Evolutionary conservation across 2,888 invertebrate species (phyloP), one percentile per base, ranked within the genome.

Genomic region (Proisotoma minuta): DNA sequence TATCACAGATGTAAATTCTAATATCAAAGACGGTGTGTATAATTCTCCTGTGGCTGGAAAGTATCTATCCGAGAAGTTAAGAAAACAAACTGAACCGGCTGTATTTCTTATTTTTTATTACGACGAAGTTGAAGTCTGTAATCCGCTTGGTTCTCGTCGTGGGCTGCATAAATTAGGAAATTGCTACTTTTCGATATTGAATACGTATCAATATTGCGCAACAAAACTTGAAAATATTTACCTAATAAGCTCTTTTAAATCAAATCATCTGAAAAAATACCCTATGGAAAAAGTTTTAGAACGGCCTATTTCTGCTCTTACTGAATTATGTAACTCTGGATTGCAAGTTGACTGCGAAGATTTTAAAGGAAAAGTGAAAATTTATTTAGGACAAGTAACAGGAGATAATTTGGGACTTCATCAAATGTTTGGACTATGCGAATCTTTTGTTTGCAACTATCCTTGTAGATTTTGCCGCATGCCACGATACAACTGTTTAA

Each of bases 341-440:
- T 26, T 57, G 26, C 22, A 23, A 2, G 47, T 26, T n/a, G 20
- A 28, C 10, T 43, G 57, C 27, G 26, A 29, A 23, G 23, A 8
- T 8, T 34, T 10, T 15, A 54, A 1, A 18, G 60, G 24, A 18
- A 29, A 49, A 24, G 23, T 56, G 4, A 28, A 49, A 34, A 39
- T 60, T 27, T 23, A 12, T 27, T 23, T 59, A 27, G 59, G 52
- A 22, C 59, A 63, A 47, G 20, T 57, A 20, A 28, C 43, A 22
- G 59, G 60, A 15, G 63, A 63, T 28, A 63, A 63, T 15, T 34
- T 63, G 20, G 60, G 63, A n/a, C 22, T 63, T 1, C 63, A 63
- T 34, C 50, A 56, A 23, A 20, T 63, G 2, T 57, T 63, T 23
- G 63, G 63, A 5, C 52, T 57, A 23, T 24, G 51, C 10, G 63